phyloP scores from a whole-genome alignment of 2,797 vertebrate genomes.

The Synaphobranchus kaupii region DNA sequence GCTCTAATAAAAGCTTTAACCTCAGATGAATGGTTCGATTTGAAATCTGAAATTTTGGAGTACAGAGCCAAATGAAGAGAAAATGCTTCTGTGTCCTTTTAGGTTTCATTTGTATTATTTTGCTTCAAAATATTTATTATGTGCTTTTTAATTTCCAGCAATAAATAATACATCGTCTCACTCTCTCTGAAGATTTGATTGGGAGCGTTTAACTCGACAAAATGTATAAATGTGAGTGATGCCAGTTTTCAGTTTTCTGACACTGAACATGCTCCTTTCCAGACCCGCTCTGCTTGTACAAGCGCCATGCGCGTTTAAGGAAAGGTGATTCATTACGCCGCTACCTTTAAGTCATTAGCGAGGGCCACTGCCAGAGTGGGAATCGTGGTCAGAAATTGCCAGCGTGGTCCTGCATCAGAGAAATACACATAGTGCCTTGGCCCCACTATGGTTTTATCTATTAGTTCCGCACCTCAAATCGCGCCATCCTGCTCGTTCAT shows the following conservation, averaged over 20 bases:
- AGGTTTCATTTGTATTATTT: too few species aligned
- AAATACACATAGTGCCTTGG: slow-evolving; percentile 29
- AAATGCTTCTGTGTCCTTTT: too few species aligned
- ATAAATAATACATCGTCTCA: too few species aligned
- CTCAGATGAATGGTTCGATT: too few species aligned
- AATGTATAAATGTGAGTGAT: not conserved
- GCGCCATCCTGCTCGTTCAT: not conserved
- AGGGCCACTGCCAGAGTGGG: slow-evolving; percentile 25
- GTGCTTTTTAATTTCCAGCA: too few species aligned
- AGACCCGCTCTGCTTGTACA: slow-evolving; percentile 9
- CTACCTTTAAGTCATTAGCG: slow-evolving; percentile 25
- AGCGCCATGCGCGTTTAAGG: slow-evolving; percentile 36
- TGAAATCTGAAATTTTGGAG: too few species aligned
- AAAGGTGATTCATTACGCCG: slow-evolving; percentile 38
- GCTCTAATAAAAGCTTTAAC: too few species aligned
- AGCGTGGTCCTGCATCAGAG: slow-evolving; percentile 32
- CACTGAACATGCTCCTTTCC: slow-evolving; percentile 25
- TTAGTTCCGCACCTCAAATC: slow-evolving; percentile 19
- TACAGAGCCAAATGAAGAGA: too few species aligned
- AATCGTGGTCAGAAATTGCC: slow-evolving; percentile 40
- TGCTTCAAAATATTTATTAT: too few species aligned
- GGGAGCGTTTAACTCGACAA: too few species aligned
- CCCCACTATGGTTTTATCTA: slow-evolving; percentile 28
- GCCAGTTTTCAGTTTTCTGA: not conserved
- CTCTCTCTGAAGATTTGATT: too few species aligned